phyloP scores from a whole-genome alignment of 2,888 invertebrate genomes.

The Sesia apiformis region DNA sequence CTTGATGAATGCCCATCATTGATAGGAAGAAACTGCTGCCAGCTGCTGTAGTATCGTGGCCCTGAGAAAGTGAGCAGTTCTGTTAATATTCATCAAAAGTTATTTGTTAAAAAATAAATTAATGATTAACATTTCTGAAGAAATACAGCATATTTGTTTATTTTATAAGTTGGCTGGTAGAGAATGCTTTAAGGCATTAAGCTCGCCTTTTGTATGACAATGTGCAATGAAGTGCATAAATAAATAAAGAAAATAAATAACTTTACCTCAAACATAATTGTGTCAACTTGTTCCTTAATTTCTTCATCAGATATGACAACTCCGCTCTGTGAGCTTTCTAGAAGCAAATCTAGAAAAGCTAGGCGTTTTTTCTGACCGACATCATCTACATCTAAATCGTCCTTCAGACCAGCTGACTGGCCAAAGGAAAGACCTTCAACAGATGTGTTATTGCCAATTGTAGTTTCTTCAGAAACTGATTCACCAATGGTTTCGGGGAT shows the following conservation, averaged over 20 bases:
- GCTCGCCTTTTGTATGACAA: too few species aligned
- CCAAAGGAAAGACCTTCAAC: constrained; percentile 82
- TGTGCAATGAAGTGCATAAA: too few species aligned
- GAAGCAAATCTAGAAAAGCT: constrained; percentile 90
- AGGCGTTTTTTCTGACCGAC: constrained; percentile 87
- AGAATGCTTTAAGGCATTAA: too few species aligned
- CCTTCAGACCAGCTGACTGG: constrained; percentile 82
- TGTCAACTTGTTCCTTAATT: constrained; percentile 88
- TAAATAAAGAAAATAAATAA: not conserved
- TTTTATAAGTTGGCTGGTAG: constrained; percentile 4
- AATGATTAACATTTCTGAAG: not conserved
- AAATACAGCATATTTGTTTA: not conserved
- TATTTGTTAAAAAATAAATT: not conserved
- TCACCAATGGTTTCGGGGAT: constrained; percentile 24
- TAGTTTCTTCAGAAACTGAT: constrained; percentile 23
- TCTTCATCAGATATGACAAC: constrained; percentile 83
- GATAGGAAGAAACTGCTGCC: constrained; percentile 88
- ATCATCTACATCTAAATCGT: constrained; percentile 88
- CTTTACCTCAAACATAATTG: constrained; percentile 88
- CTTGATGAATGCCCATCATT: constrained; percentile 82
- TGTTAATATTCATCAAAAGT: too few species aligned
- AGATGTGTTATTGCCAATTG: constrained; percentile 38
- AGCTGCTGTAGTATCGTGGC: constrained; percentile 88
- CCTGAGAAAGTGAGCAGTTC: constrained; percentile 44
- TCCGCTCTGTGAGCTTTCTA: constrained; percentile 85